These are phyloP conservation scores for Eucidaris tribuloides DNA, from an alignment of 35 echinoderm and acorn worm genomes.

Conservation along the genomic window DNA sequence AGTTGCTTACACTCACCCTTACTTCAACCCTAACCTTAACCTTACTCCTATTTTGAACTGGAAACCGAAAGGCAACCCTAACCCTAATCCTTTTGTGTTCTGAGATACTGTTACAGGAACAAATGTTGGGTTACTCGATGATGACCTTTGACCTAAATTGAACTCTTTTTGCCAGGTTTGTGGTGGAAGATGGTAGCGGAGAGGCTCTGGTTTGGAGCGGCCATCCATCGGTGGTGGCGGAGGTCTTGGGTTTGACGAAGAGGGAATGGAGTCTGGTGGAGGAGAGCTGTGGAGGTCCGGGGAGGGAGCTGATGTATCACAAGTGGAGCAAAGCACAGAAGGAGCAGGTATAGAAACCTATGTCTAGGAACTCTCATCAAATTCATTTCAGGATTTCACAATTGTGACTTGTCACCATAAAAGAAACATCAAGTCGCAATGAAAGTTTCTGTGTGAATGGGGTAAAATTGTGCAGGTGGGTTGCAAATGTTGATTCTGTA, in stretches of 20 bases:
- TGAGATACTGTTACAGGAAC: not conserved
- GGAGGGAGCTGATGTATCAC: constrained; percentile 22
- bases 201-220: constrained; percentile 33
- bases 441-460: no score
- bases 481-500: no score
- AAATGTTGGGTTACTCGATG: not conserved
- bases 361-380: not conserved
- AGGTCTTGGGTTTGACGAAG: not conserved
- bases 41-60: no score
- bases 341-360: not conserved
- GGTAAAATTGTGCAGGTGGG: no score
- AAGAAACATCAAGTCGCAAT: not conserved
- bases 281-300: not conserved
- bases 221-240: not conserved
- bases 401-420: not conserved
- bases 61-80: not conserved
- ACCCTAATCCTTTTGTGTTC: not conserved
- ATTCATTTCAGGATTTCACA: not conserved
- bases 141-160: not conserved
- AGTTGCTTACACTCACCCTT: no score
- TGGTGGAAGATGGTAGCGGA: constrained; percentile 28
- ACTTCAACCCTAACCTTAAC: no score
- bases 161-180: not conserved
- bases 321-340: not conserved
- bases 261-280: constrained; percentile 8